Conservation (phyloP, 2,113 vertebrate genomes). For the Haliaeetus leucogaster region DNA sequence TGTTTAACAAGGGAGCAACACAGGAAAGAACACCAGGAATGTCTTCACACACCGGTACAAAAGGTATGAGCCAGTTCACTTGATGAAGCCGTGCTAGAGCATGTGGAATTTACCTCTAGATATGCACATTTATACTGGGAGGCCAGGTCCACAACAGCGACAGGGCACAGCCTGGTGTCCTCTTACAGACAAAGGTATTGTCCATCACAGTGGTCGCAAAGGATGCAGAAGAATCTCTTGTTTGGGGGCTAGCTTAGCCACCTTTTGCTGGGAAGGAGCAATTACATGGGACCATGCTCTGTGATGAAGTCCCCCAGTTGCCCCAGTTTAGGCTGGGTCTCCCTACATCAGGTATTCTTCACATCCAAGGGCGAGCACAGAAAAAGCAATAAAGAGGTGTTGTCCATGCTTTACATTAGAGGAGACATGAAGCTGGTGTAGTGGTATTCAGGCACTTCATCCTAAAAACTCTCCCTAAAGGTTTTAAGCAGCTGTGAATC, state of each 20-base stretch:
- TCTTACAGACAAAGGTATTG: not conserved
- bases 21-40: not conserved
- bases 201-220: fast-evolving
- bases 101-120: not conserved
- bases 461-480: not conserved
- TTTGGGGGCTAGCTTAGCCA: not conserved
- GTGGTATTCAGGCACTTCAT: not conserved
- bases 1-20: not conserved
- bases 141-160: not conserved
- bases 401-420: not conserved
- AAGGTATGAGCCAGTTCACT: not conserved
- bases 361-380: fast-evolving
- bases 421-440: not conserved
- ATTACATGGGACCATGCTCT: fast-evolving
- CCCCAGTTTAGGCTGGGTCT: not conserved
- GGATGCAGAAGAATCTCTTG: not conserved
- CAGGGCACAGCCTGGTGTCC: not conserved
- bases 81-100: not conserved
- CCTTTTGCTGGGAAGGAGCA: not conserved
- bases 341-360: not conserved
- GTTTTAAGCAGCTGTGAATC: not conserved
- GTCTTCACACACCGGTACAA: not conserved
- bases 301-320: not conserved
- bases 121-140: not conserved
- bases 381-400: not conserved